Evolutionary conservation across 37 sponge, comb jelly and placozoan species (phyloP), one percentile per base, ranked within the genome.

Genomic region (Mnemiopsis leidyi): DNA sequence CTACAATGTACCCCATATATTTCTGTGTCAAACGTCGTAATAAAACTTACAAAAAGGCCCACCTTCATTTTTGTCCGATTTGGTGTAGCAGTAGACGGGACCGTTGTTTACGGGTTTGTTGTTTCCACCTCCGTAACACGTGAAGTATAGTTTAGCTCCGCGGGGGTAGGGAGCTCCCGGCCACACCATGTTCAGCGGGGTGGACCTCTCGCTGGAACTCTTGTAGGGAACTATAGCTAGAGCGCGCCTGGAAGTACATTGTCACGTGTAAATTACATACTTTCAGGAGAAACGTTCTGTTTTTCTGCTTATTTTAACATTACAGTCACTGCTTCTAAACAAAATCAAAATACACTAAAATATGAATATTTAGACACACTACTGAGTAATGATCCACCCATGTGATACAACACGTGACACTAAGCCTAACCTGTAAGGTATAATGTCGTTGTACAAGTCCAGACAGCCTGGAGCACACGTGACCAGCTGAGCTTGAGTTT

Each of bases 341-440:
- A n/a, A n/a, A n/a, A n/a, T n/a, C n/a, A n/a, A n/a, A n/a, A n/a
- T n/a, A n/a, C n/a, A n/a, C n/a, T n/a, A n/a, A n/a, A n/a, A n/a
- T n/a, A n/a, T n/a, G n/a, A n/a, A n/a, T n/a, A n/a, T n/a, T n/a
- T n/a, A n/a, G n/a, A n/a, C n/a, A n/a, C n/a, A n/a, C n/a, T n/a
- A n/a, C n/a, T n/a, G n/a, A n/a, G n/a, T n/a, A n/a, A n/a, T n/a
- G n/a, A n/a, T n/a, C n/a, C n/a, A n/a, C n/a, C n/a, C n/a, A n/a
- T n/a, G n/a, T n/a, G n/a, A n/a, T n/a, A n/a, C n/a, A n/a, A n/a
- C n/a, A n/a, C n/a, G n/a, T n/a, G n/a, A n/a, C n/a, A n/a, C n/a
- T n/a, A n/a, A n/a, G 61, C 13, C 21, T 71, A 71, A 71, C 75
- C 30, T n/a, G 75, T 71, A 71, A 28, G 75, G 75, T 71, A 71